Base-by-base conservation (phyloP, 2,797 vertebrate genomes). In the Pangasius sanitwongsei region DNA sequence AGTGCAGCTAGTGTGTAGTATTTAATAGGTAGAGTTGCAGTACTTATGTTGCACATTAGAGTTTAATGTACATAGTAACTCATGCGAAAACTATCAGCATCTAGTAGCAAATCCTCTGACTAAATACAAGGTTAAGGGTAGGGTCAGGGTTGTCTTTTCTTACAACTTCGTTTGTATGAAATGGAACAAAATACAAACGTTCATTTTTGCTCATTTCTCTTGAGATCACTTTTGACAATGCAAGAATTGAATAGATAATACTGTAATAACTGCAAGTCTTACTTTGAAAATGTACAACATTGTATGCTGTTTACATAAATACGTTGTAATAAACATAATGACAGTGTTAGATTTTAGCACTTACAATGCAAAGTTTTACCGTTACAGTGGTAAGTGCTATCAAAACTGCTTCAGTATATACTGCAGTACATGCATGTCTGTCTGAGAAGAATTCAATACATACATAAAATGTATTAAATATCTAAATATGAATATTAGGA, bases 1-100 rank as follows among this genome's bases (percentile, higher is more conserved):
- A 69, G 61, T 65, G 23, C 34, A 82, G 25, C 41, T n/a, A 63
- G 81, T 48, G 59, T 65, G 25, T 48, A 23, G 15, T 83, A 67
- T 67, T 48, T 84, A 84, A 84, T 84, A 84, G 28, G 41, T 31
- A 67, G 61, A 20, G 61, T 31, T 67, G 82, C 41, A 31, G 82
- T 84, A 69, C 83, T 50, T 84, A 69, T 69, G 8, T 4, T 48
- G 59, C 37, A 67, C 25, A 84, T 65, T n/a, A 48, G 41, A 50
- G 50, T 84, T 67, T 50, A 67, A 48, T 84, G 28, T 65, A n/a
- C 25, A 67, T 67, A 84, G 23, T 18, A 67, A 65, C 59, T 83
- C 59, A 18, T 16, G 25, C 1, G 6, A 83, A 83, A 84, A 48
- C 20, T 61, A 63, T 37, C 4, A 59, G 55, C 9, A 59, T 37